These are phyloP conservation scores for Diphyllodes magnificus DNA, from an alignment of 2,113 vertebrate genomes.

Conservation along the genomic window DNA sequence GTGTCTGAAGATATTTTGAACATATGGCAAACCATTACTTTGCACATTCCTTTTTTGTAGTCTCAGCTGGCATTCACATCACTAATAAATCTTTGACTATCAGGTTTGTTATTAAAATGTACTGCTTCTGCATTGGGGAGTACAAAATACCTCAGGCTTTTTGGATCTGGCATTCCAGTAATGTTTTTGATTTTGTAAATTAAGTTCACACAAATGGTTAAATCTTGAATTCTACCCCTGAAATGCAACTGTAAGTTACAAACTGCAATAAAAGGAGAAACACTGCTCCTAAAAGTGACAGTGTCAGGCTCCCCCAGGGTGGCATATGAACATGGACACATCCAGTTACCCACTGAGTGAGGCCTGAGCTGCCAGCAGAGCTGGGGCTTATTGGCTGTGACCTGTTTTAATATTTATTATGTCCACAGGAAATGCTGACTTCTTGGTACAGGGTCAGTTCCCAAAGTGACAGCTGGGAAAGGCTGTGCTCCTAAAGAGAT, in stretches of 20 bases:
- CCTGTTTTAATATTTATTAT: background rate
- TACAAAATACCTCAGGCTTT: background rate
- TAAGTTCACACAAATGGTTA: background rate
- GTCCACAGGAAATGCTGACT: background rate
- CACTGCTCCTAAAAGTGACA: background rate
- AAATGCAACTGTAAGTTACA: background rate
- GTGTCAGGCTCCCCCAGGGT: background rate
- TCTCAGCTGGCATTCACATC: background rate
- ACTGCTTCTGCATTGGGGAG: background rate
- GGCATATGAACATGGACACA: background rate
- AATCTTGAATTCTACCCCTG: background rate
- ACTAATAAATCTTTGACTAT: background rate
- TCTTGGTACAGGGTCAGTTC: background rate
- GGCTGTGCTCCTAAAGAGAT: background rate
- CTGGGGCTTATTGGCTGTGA: background rate
- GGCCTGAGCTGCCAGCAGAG: background rate
- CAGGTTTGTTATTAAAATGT: background rate
- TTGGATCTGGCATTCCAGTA: background rate
- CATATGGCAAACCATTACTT: background rate
- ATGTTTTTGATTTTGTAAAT: background rate
- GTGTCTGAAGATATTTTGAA: background rate
- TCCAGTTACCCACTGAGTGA: accelerated
- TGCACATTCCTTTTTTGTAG: background rate
- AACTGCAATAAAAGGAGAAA: background rate
- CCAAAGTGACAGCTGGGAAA: background rate